phyloP scores from a whole-genome alignment of 2,888 invertebrate species.

The Phalangium opilio region DNA sequence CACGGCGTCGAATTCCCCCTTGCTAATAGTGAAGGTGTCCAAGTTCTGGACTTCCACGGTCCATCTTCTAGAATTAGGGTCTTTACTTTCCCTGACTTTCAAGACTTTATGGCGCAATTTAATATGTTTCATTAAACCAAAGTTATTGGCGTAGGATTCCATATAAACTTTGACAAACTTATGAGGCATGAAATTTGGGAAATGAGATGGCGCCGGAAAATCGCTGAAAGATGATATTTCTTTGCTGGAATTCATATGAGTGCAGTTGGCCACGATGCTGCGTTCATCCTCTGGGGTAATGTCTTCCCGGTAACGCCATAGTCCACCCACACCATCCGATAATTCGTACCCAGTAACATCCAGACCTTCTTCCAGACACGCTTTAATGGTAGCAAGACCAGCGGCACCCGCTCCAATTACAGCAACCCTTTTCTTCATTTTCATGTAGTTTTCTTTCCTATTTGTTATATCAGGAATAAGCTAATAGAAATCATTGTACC shows the following conservation, averaged over 20 bases:
- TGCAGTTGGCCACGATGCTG: constrained; percentile 28
- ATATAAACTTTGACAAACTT: constrained; percentile 29
- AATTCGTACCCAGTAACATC: constrained; percentile 30
- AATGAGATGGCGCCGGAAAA: constrained; percentile 31
- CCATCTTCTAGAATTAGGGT: no score
- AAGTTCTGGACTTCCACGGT: no score
- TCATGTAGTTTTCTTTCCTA: no score
- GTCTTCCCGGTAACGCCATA: constrained; percentile 26
- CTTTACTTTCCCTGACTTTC: constrained; percentile 21
- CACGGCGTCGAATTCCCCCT: no score
- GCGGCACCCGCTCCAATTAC: constrained; percentile 32
- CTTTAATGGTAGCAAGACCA: constrained; percentile 31
- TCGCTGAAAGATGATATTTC: constrained; percentile 31
- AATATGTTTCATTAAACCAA: constrained; percentile 19
- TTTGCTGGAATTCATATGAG: constrained; percentile 32
- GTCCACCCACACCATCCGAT: constrained; percentile 27
- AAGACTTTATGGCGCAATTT: constrained; percentile 12
- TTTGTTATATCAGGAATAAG: no score
- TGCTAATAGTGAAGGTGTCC: no score
- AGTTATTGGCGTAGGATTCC: constrained; percentile 21
- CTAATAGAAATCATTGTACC: no score
- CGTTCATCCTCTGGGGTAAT: constrained; percentile 15
- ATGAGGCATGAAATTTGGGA: constrained; percentile 35
- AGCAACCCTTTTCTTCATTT: constrained; percentile 7
- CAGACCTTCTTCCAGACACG: constrained; percentile 28